A percentile compares a stretch with the other conserved stretches of the same genome.
These are phyloP conservation scores for Cyclophora albipunctata DNA, from an alignment of 2,888 invertebrate genomes.

Conservation along the genomic window DNA sequence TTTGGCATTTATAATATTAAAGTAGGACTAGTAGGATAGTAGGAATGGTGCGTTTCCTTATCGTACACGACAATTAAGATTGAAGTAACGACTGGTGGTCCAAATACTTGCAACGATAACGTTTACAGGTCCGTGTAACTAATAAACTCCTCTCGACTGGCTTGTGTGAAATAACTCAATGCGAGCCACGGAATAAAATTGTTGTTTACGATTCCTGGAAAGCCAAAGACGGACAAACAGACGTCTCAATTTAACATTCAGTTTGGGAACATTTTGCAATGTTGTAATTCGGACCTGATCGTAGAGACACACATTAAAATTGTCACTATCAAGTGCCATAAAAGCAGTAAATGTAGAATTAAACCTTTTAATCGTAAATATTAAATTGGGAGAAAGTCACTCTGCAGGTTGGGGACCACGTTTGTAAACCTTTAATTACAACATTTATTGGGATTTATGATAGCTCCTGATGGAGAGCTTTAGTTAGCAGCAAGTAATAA, in stretches of 20 bases:
- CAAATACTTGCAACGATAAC: conserved; percentile 17
- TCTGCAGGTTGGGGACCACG: too few relatives aligned
- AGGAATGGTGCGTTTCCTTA: not conserved
- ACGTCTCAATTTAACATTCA: not conserved
- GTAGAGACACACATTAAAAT: conserved; percentile 15
- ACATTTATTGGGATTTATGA: too few relatives aligned
- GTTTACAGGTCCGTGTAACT: conserved; percentile 5
- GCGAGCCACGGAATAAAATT: too few relatives aligned
- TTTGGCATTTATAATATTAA: not conserved
- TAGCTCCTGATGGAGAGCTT: too few relatives aligned
- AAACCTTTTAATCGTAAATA: too few relatives aligned
- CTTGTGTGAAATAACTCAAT: conserved; percentile 10
- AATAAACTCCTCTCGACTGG: not conserved
- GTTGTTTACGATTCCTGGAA: not conserved
- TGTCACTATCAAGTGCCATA: conserved; percentile 25
- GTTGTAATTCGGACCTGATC: too few relatives aligned
- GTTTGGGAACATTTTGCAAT: too few relatives aligned
- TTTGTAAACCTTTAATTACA: too few relatives aligned
- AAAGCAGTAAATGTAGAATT: conserved; percentile 20
- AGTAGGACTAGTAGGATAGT: not conserved
- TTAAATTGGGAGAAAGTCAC: too few relatives aligned
- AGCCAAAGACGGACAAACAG: not conserved
- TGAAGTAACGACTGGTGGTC: conserved; percentile 9
- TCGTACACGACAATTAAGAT: not conserved
- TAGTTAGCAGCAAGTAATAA: too few relatives aligned